Conservation (phyloP, 1,140 invertebrate genomes). For the Ostrea denselamellosa region DNA sequence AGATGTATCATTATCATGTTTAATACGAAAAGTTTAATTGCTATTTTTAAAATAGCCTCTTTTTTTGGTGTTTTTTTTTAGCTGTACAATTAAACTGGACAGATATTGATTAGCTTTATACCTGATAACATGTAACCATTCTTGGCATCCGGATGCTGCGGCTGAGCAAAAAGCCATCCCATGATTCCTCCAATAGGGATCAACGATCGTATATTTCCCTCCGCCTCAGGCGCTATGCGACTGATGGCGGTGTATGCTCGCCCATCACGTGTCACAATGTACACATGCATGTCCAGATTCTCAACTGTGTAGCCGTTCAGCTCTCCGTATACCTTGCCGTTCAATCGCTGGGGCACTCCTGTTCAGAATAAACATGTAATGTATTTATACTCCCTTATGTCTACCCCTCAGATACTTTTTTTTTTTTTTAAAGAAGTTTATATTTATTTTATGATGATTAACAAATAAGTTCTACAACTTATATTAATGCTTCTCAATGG, state of each 20-base stretch:
- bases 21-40: too few relatives aligned
- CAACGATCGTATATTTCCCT: slow-evolving; percentile 88
- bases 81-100: too few relatives aligned
- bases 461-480: too few relatives aligned
- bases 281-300: slow-evolving; percentile 93
- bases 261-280: slow-evolving; percentile 92
- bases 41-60: too few relatives aligned
- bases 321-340: slow-evolving; percentile 89
- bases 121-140: slow-evolving; percentile 93
- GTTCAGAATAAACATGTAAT: background rate
- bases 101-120: slow-evolving; percentile 61
- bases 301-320: slow-evolving; percentile 88
- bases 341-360: slow-evolving; percentile 90
- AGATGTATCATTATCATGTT: too few relatives aligned
- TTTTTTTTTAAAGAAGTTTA: too few relatives aligned
- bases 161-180: slow-evolving; percentile 95
- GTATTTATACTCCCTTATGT: too few relatives aligned
- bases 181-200: slow-evolving; percentile 89
- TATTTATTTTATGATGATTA: too few relatives aligned
- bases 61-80: too few relatives aligned
- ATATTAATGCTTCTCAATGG: too few relatives aligned
- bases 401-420: too few relatives aligned
- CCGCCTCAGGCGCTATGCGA: slow-evolving; percentile 86
- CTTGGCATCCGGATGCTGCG: slow-evolving; percentile 82
- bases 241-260: slow-evolving; percentile 94